Evolutionary conservation across 2,888 invertebrate genomes (phyloP), one percentile per base, ranked within the genome.

Genomic region (Archips crataeganus): DNA sequence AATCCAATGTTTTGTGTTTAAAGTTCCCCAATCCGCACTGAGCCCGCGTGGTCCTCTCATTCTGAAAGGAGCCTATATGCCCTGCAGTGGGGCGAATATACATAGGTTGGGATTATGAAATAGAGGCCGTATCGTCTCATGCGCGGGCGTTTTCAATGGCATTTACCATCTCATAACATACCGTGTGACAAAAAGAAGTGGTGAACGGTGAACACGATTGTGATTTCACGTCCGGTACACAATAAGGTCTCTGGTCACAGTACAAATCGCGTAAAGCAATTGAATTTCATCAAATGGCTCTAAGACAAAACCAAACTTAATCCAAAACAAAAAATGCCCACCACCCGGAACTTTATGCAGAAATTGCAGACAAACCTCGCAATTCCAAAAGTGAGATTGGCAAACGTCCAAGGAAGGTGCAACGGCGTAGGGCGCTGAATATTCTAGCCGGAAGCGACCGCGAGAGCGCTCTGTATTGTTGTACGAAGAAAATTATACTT

Each of bases 311-410:
- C 45, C 15, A 54, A 51, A 47, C 3, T 39, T 51, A 66, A 66
- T 66, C 6, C 39, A 23, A 51, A 36, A 39, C 15, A 51, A 39
- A 65, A 36, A 42, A 11, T 51, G 54, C n/a, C 9, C n/a, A 64
- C 64, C 59, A 64, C 61, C 61, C 59, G 73, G 57, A 73, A 49
- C 39, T 39, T n/a, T 34, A 63, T 63, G 63, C 63, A 63, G 65
- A 36, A 39, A 51, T 34, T 51, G 51, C 65, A 80, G 76, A 80
- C 77, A 82, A 84, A 86, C 86, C 86, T 86, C 86, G 84, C 82
- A 85, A 78, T 82, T 81, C 84, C 86, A 85, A 85, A 85, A 84
- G 80, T 80, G 82, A 79, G 78, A 78, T 85, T 90, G 90, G 90
- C 89, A 81, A 71, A 64, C 70, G 75, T 82, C 90, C 90, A 90